These are phyloP conservation scores for Corbicula japonica DNA, from an alignment of 2,888 invertebrate genomes.

Conservation along the genomic window DNA sequence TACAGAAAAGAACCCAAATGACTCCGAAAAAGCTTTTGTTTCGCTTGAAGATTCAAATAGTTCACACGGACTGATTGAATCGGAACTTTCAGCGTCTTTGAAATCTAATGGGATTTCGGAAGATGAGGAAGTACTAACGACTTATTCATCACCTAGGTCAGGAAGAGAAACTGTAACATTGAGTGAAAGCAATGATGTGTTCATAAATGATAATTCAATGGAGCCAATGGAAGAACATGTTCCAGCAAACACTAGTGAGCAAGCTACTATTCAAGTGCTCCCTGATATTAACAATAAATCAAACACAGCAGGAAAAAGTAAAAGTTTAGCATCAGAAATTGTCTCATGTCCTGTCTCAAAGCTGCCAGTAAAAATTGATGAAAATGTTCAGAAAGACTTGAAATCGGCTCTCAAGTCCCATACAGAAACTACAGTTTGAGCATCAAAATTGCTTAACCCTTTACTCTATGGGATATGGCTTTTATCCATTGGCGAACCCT, in stretches of 20 bases:
- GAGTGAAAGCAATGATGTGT: slow-evolving; percentile 37
- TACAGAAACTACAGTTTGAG: slow-evolving; percentile 43
- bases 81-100: slow-evolving; percentile 24
- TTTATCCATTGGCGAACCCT: too few relatives aligned
- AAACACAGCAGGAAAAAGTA: slow-evolving; percentile 22
- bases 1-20: background rate
- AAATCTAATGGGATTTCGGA: slow-evolving; percentile 27
- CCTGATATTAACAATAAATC: slow-evolving; percentile 13
- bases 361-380: slow-evolving; percentile 37
- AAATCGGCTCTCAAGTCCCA: slow-evolving; percentile 23
- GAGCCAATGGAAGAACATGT: slow-evolving; percentile 16
- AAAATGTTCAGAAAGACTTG: slow-evolving; percentile 15
- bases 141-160: slow-evolving; percentile 25
- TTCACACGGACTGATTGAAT: slow-evolving; percentile 30
- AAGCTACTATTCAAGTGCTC: slow-evolving; percentile 7
- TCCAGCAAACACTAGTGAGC: slow-evolving; percentile 19
- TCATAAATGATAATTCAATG: slow-evolving; percentile 29
- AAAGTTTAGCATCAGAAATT: slow-evolving; percentile 20
- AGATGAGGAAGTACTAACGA: slow-evolving; percentile 5
- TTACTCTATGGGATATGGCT: too few relatives aligned
- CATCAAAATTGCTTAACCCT: too few relatives aligned
- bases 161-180: slow-evolving; percentile 33
- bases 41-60: slow-evolving; percentile 38
- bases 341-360: slow-evolving; percentile 50
- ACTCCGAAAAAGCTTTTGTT: slow-evolving; percentile 42